phyloP scores from a whole-genome alignment of 2,113 vertebrate genomes.

The Paedocypris sp. region DNA sequence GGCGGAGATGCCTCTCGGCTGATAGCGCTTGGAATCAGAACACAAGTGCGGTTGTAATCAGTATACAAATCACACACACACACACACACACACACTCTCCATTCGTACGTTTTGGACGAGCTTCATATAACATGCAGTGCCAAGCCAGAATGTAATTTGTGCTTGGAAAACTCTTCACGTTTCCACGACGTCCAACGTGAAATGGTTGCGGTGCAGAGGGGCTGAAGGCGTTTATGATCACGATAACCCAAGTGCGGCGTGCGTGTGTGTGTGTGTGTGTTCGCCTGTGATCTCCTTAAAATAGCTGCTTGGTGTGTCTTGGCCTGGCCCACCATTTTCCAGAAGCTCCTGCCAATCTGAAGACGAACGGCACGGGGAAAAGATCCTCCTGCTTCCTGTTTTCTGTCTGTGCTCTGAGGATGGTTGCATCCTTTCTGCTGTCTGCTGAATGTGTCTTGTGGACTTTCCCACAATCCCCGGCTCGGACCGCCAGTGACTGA shows the following conservation, averaged over 20 bases:
- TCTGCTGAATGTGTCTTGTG: slow-evolving; percentile 9
- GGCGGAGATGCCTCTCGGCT: slow-evolving; percentile 67
- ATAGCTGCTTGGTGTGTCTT: slow-evolving; percentile 38
- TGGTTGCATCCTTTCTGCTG: slow-evolving; percentile 11
- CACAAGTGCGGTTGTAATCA: slow-evolving; percentile 54
- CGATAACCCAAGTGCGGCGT: slow-evolving; percentile 16
- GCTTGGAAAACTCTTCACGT: slow-evolving; percentile 32
- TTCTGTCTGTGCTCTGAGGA: slow-evolving; percentile 21
- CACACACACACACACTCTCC: slow-evolving; percentile 39
- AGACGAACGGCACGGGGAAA: background rate
- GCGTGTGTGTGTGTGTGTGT: slow-evolving; percentile 2
- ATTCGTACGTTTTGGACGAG: slow-evolving; percentile 41
- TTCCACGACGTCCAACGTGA: slow-evolving; percentile 31
- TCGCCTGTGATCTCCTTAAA: slow-evolving; percentile 24
- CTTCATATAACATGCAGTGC: slow-evolving; percentile 36
- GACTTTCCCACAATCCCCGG: slow-evolving; percentile 5
- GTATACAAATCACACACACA: slow-evolving; percentile 51
- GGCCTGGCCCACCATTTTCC: slow-evolving; percentile 32
- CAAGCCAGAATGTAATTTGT: slow-evolving; percentile 34
- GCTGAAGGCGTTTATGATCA: slow-evolving; percentile 22
- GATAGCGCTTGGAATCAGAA: slow-evolving; percentile 65
- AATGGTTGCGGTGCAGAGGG: slow-evolving; percentile 22
- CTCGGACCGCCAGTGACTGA: background rate
- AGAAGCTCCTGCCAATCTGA: slow-evolving; percentile 23
- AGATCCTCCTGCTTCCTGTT: slow-evolving; percentile 24